Conservation (phyloP, 2,113 vertebrate species). For the Condylura cristata region DNA sequence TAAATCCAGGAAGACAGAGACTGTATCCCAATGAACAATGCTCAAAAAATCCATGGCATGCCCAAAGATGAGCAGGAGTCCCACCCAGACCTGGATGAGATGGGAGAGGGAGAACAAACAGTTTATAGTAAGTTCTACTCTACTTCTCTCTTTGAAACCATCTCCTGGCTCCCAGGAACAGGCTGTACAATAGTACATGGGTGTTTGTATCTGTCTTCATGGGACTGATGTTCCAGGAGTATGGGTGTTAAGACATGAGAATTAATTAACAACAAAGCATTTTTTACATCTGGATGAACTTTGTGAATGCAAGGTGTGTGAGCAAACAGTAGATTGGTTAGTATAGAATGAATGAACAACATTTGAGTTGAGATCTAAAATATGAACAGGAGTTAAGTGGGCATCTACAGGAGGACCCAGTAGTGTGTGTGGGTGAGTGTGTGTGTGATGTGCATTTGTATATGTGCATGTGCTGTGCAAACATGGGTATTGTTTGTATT, state of each 20-base stretch:
- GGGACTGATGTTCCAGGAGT: background rate
- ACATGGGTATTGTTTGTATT: background rate
- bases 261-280: background rate
- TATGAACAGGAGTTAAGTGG: background rate
- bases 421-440: background rate
- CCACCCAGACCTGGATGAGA: background rate
- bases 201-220: background rate
- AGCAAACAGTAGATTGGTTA: background rate
- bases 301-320: background rate
- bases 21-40: background rate
- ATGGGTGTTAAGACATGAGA: background rate
- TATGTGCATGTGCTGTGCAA: background rate
- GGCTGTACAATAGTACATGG: fast-evolving
- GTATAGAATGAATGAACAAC: background rate
- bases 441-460: background rate
- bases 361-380: background rate
- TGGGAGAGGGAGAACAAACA: too few relatives aligned
- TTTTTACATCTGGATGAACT: background rate
- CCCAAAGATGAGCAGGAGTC: background rate
- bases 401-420: background rate
- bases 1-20: background rate
- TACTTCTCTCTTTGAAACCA: background rate
- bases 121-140: background rate
- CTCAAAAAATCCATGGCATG: background rate
- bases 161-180: background rate